A percentile compares a stretch with the other conserved stretches of the same genome.
phyloP scores from a whole-genome alignment of 2,797 vertebrate species.

The Oreochromis mossambicus region DNA sequence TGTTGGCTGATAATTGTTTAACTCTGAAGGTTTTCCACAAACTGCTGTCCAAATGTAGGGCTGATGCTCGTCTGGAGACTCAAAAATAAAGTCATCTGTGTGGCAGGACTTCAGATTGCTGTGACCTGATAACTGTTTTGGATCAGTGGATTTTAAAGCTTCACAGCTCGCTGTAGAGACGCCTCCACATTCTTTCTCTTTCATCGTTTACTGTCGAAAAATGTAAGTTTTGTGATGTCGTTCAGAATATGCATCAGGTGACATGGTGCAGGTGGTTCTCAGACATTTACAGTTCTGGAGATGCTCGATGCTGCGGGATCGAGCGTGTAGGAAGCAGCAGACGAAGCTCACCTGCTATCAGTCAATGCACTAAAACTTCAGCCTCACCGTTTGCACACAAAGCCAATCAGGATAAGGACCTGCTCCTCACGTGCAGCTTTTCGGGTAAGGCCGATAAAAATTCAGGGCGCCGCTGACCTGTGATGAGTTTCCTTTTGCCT shows the following conservation, averaged over 20 bases:
- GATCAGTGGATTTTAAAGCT: neutral
- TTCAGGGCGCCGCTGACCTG: neutral
- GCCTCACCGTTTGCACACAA: neutral
- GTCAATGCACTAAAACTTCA: neutral
- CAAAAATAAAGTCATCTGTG: neutral
- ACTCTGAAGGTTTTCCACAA: neutral
- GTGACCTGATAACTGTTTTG: neutral
- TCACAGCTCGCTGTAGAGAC: neutral
- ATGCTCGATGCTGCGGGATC: neutral
- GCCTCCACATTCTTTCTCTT: neutral
- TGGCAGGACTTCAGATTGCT: neutral
- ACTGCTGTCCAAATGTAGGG: neutral
- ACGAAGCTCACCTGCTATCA: neutral
- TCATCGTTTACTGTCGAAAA: rapidly evolving
- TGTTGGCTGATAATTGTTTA: neutral
- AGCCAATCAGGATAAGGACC: neutral
- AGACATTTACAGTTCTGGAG: neutral
- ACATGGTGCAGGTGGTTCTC: neutral
- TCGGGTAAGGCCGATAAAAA: neutral
- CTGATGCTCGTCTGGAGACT: neutral
- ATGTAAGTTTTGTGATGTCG: neutral
- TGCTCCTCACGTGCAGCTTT: neutral
- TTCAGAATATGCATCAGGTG: neutral
- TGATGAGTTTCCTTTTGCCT: neutral
- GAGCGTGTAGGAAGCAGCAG: neutral